Evolutionary conservation across 2,888 invertebrate species (phyloP).

Genomic region (Bedellia somnulentella): DNA sequence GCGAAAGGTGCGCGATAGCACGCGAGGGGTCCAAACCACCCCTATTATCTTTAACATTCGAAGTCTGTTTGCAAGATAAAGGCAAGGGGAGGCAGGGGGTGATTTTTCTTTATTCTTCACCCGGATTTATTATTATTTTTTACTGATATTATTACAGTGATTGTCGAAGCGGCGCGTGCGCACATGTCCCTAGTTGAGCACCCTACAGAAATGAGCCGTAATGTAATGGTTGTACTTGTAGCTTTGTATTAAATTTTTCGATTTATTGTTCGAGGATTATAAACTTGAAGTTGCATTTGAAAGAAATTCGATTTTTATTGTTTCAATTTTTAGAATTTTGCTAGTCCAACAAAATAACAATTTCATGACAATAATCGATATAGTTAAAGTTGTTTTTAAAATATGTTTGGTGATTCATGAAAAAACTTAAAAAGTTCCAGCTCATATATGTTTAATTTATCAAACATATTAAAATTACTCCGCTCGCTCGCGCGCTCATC

Average conservation of each 20-base stretch:
- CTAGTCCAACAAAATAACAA: no score
- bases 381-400: no score
- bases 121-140: conserved; percentile 62
- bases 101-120: conserved; percentile 61
- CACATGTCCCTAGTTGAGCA: conserved; percentile 46
- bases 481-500: no score
- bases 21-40: conserved; percentile 34
- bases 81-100: conserved; percentile 53
- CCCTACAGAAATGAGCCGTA: conserved; percentile 24
- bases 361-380: no score
- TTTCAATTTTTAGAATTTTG: no score
- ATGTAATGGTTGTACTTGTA: conserved; percentile 44
- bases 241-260: no score
- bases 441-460: no score
- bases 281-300: no score
- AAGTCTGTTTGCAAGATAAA: conserved; percentile 61
- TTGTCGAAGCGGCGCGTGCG: conserved; percentile 49
- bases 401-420: no score
- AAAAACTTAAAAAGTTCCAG: no score
- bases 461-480: no score
- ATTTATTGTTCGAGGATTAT: conserved; percentile 44
- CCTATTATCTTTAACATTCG: conserved; percentile 59
- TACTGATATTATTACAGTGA: conserved; percentile 57
- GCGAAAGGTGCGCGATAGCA: conserved; percentile 43
- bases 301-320: no score